Base-by-base conservation (phyloP, 2,113 vertebrate genomes). In the Catharus fuscescens region DNA sequence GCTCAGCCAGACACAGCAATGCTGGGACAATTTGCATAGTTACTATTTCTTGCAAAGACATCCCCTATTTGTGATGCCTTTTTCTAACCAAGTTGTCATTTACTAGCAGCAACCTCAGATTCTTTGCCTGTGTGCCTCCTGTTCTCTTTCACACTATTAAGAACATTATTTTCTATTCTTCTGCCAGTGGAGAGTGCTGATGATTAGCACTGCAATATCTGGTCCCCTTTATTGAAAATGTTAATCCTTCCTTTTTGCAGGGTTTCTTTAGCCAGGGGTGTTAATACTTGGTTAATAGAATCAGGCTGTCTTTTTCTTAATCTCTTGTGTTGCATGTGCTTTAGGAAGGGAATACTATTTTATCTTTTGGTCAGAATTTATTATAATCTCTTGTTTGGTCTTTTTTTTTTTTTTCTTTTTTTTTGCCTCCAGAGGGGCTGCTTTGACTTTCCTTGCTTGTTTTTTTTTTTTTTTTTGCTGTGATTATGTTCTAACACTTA, bases 191-290 rank as follows among this genome's bases (percentile, higher is more conserved):
- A 82, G 84, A 69, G 38, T 80, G 34, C 47, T 87, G 62, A 70
- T 93, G 94, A 88, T 96, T 95, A 97, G 82, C 85, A 89, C 91
- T 47, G 78, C 66, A 79, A 78, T 66, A 96, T 73, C 92, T 94
- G 82, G 77, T 92, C 34, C 67, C 60, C 71, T 96, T 94, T 94
- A 95, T 96, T 84, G 91, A 93, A 88, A 80, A 94, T 92, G 87
- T 92, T 96, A 97, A 95, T 95, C 54, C 93, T 96, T 96, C 87
- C 84, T 97, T 97, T 96, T 95, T 88, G 67, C 80, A 89, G 80
- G 81, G 70, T 96, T 92, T 91, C 90, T 95, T 95, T 96, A 91
- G 89, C 92, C 86, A 86, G 65, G 91, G 96, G 93, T 95, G 95
- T 96, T 97, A 97, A 96, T 92, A 94, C 72, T 67, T 54, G 65